Conservation (phyloP, 1,140 invertebrate genomes). For the Rhyacophila brunnea region DNA sequence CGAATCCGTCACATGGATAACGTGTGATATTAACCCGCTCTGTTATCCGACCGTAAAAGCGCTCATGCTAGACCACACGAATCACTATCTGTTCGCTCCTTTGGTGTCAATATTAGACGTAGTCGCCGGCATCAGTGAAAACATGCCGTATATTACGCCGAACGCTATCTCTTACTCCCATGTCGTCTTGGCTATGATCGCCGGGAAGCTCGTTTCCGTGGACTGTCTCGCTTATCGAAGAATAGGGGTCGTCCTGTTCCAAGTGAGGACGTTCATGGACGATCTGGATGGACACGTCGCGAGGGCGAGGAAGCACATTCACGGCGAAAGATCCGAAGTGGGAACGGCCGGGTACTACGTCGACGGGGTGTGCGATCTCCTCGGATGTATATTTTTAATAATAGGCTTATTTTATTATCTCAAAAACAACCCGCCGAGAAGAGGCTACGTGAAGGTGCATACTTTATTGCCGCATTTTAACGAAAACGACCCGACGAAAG, state of each 20-base stretch:
- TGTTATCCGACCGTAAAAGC: slow-evolving; percentile 75
- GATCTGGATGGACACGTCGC: slow-evolving; percentile 79
- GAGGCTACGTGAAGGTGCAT: slow-evolving; percentile 63
- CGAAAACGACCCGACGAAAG: slow-evolving; percentile 47
- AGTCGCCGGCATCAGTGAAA: slow-evolving; percentile 61
- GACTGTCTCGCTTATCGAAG: slow-evolving; percentile 65
- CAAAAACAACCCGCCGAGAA: slow-evolving; percentile 65
- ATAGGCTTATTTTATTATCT: slow-evolving; percentile 65
- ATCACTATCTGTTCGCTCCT: slow-evolving; percentile 75
- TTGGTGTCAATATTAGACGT: slow-evolving; percentile 65
- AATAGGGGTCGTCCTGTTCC: slow-evolving; percentile 70
- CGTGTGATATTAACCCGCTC: slow-evolving; percentile 68
- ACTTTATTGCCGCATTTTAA: slow-evolving; percentile 51
- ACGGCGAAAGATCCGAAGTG: slow-evolving; percentile 69
- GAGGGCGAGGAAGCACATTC: slow-evolving; percentile 64
- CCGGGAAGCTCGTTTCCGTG: slow-evolving; percentile 67
- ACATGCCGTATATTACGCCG: slow-evolving; percentile 65
- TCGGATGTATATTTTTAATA: slow-evolving; percentile 69
- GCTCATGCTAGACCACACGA: slow-evolving; percentile 71
- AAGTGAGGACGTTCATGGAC: slow-evolving; percentile 74
- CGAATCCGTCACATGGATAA: slow-evolving; percentile 58
- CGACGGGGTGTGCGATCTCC: slow-evolving; percentile 70
- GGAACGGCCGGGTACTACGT: slow-evolving; percentile 70
- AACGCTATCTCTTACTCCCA: slow-evolving; percentile 77
- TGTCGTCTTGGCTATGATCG: slow-evolving; percentile 66